phyloP scores from a whole-genome alignment of 2,113 vertebrate species.

The Forbesichthys papilliferus region DNA sequence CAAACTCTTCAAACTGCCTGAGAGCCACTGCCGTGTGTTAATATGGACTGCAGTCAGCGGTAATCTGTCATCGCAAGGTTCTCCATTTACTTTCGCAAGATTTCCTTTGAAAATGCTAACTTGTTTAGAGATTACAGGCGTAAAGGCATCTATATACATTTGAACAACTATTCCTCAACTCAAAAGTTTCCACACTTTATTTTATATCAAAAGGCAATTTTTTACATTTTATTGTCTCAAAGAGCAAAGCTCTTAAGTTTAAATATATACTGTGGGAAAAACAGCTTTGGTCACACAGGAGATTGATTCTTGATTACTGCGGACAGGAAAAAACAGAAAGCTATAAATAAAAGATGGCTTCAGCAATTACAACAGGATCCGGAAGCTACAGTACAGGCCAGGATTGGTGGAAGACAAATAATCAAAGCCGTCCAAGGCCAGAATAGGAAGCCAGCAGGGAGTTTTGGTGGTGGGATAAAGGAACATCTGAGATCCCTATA shows the following conservation, averaged over 20 bases:
- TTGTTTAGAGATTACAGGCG: no score
- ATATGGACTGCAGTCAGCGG: no score
- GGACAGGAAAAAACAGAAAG: conserved; percentile 30
- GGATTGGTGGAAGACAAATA: conserved; percentile 6
- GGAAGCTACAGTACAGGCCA: conserved; percentile 3
- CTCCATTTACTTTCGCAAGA: no score
- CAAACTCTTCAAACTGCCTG: no score
- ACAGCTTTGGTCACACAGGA: not conserved
- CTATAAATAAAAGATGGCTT: conserved; percentile 50
- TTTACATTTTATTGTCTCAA: no score
- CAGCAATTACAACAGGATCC: conserved; percentile 31
- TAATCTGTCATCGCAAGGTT: no score
- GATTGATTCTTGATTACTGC: conserved; percentile 38
- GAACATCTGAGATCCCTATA: not conserved
- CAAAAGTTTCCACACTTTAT: no score
- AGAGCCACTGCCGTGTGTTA: no score
- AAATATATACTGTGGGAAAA: not conserved
- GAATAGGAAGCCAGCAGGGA: conserved; percentile 4
- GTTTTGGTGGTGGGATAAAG: not conserved
- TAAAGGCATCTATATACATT: no score
- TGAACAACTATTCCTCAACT: no score
- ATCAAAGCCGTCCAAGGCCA: not conserved
- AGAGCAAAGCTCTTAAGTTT: not conserved
- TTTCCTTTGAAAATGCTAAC: no score
- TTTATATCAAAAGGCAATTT: no score